A percentile compares a stretch with the other conserved stretches of the same genome.
These are phyloP conservation scores for Agrotis puta DNA, from an alignment of 2,888 invertebrate genomes.

Conservation along the genomic window DNA sequence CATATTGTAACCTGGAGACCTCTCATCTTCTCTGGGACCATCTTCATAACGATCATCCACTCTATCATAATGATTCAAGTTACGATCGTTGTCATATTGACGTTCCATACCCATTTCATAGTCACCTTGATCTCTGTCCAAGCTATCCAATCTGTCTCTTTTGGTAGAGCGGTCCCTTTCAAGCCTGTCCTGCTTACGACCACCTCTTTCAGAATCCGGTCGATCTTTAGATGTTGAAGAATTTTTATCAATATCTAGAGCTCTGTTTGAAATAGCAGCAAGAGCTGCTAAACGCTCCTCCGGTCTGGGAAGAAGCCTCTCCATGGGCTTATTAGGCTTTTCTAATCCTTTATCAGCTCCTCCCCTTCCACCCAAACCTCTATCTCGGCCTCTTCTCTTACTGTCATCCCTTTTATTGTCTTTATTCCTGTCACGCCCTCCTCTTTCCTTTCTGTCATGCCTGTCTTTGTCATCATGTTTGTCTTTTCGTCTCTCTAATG, in stretches of 20 bases:
- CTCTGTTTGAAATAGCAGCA: conserved; percentile 88
- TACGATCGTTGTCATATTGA: conserved; percentile 87
- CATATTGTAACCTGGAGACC: conserved; percentile 85
- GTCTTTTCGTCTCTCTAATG: conserved; percentile 87
- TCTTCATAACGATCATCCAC: conserved; percentile 87
- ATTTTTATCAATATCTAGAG: conserved; percentile 86
- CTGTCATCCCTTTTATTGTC: conserved; percentile 90
- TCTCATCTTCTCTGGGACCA: conserved; percentile 84
- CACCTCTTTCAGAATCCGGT: conserved; percentile 87
- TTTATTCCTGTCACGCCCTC: conserved; percentile 92
- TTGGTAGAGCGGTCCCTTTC: conserved; percentile 90
- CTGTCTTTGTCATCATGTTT: conserved; percentile 91
- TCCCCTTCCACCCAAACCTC: conserved; percentile 86
- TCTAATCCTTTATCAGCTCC: conserved; percentile 90
- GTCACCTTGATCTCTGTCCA: conserved; percentile 88
- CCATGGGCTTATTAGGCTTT: conserved; percentile 92
- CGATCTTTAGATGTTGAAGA: conserved; percentile 87
- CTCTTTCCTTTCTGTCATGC: conserved; percentile 93
- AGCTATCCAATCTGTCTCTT: conserved; percentile 86
- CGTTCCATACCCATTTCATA: conserved; percentile 86
- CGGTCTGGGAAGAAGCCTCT: conserved; percentile 92
- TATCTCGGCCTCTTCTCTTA: conserved; percentile 88
- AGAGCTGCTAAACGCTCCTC: conserved; percentile 92
- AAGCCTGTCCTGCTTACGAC: conserved; percentile 86
- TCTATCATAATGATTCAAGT: conserved; percentile 88